These are phyloP conservation scores for Dione vanillae DNA, from an alignment of 2,888 invertebrate genomes.

Conservation along the genomic window DNA sequence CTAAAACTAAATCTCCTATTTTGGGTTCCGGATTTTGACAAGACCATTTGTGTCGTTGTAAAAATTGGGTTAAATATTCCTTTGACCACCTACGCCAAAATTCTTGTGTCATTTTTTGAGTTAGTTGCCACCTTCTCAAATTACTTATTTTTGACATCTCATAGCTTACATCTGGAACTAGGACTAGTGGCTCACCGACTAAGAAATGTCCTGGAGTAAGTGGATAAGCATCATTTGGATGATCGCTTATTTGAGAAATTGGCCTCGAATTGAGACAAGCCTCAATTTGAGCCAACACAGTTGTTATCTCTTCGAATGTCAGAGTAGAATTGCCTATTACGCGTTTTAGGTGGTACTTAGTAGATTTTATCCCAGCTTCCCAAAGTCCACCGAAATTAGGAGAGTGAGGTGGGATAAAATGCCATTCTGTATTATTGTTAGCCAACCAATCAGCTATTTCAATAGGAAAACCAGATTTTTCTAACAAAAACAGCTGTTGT, in stretches of 20 bases:
- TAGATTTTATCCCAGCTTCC: too few species aligned
- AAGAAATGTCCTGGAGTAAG: conserved; percentile 47
- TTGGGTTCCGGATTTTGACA: conserved; percentile 37
- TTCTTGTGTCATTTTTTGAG: conserved; percentile 44
- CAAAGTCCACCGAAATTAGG: too few species aligned
- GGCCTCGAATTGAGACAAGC: conserved; percentile 47
- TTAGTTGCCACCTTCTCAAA: conserved; percentile 45
- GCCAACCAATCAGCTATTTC: too few species aligned
- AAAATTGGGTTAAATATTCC: conserved; percentile 40
- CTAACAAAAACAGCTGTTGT: too few species aligned
- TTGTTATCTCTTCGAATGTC: conserved; percentile 45
- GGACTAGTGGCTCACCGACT: conserved; percentile 44
- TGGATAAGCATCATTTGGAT: conserved; percentile 38
- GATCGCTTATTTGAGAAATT: not conserved
- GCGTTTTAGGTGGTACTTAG: too few species aligned
- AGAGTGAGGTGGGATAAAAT: too few species aligned
- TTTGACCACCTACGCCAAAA: conserved; percentile 46
- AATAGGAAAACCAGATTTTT: too few species aligned
- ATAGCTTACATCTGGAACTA: conserved; percentile 37
- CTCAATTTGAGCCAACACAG: conserved; percentile 44
- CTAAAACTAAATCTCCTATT: conserved; percentile 42
- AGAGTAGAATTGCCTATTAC: too few species aligned
- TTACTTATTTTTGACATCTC: conserved; percentile 31
- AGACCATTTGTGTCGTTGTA: too few species aligned
- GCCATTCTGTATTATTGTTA: too few species aligned